Conservation (phyloP, 2,888 invertebrate species). For the Epirrhoe alternata region DNA sequence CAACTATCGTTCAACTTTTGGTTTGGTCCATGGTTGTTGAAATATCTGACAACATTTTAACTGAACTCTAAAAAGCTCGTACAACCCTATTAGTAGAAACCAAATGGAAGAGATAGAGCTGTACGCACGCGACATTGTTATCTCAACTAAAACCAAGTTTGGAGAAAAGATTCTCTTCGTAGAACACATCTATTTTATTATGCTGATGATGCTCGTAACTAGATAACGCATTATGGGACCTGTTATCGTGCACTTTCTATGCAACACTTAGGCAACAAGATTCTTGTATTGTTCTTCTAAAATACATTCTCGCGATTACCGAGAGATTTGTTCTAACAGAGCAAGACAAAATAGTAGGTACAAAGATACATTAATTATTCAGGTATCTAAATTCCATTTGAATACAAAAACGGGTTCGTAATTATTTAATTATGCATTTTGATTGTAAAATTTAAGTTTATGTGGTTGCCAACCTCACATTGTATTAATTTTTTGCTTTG, state of each 20-base stretch:
- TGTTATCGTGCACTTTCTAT: conserved; percentile 73
- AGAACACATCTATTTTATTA: conserved; percentile 81
- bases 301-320: not conserved
- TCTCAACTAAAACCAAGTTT: conserved; percentile 72
- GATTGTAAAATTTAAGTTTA: not conserved
- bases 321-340: not conserved
- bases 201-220: conserved; percentile 67
- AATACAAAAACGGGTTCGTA: not conserved
- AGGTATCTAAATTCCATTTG: conserved; percentile 2
- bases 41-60: too few species aligned
- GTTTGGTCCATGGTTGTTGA: too few species aligned
- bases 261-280: conserved; percentile 10
- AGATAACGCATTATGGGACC: conserved; percentile 80
- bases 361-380: not conserved
- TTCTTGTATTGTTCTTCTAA: not conserved
- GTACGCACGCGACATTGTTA: conserved; percentile 80
- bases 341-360: not conserved
- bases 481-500: conserved; percentile 4
- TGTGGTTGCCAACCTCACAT: not conserved
- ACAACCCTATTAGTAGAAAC: conserved; percentile 14
- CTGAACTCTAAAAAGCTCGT: not conserved
- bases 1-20: too few species aligned
- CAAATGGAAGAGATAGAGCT: conserved; percentile 48
- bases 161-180: conserved; percentile 80
- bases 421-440: not conserved